phyloP scores from a whole-genome alignment of 2,113 vertebrate species.

The Myrmecophaga tridactyla region DNA sequence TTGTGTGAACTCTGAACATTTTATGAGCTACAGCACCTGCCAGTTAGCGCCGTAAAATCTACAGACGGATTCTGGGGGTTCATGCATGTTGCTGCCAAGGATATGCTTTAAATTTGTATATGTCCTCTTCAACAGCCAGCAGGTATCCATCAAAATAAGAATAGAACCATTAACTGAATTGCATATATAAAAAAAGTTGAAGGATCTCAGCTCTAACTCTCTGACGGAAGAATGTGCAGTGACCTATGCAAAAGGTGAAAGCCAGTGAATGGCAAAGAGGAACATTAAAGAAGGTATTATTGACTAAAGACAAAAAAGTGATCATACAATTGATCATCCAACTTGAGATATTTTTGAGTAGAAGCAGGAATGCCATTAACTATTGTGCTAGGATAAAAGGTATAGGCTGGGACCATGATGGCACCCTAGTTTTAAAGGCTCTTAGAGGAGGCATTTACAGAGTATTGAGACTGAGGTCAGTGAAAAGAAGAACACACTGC shows the following conservation, averaged over 20 bases:
- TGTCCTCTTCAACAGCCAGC: not conserved
- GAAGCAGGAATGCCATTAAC: not conserved
- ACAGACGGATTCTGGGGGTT: constrained; percentile 8
- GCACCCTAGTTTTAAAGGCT: not conserved
- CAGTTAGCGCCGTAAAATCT: constrained; percentile 51
- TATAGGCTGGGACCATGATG: not conserved
- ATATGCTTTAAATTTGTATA: constrained; percentile 19
- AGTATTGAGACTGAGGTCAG: not conserved
- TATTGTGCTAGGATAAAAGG: not conserved
- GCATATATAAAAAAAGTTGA: not conserved
- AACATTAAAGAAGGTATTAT: not conserved
- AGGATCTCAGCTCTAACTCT: not conserved
- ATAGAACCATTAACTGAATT: not conserved
- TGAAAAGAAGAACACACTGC: not conserved
- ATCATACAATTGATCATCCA: not conserved
- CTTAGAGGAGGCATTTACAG: rapidly evolving
- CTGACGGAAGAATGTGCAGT: not conserved
- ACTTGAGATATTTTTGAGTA: not conserved
- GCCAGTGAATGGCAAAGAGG: not conserved
- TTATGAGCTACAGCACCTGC: constrained; percentile 64
- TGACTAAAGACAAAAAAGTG: not conserved
- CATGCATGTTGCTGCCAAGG: not conserved
- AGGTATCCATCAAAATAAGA: not conserved
- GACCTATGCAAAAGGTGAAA: not conserved
- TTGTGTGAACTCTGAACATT: constrained; percentile 48